Evolutionary conservation across 1,140 invertebrate genomes (phyloP).

Genomic region (Neomicropteryx cornuta): DNA sequence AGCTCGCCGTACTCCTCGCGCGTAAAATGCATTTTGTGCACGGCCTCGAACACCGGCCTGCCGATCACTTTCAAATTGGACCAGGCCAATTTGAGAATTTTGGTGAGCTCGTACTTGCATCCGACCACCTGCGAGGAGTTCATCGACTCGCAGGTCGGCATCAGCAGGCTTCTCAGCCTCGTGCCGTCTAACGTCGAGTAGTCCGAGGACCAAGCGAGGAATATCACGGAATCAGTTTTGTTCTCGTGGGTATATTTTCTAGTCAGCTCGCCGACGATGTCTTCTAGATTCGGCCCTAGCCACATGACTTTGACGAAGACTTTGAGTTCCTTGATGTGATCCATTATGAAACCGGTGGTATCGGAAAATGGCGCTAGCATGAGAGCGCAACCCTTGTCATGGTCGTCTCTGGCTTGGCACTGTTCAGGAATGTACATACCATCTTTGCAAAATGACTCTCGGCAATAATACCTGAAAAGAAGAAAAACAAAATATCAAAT

Average conservation of each 20-base stretch:
- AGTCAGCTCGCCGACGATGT: conserved; percentile 34
- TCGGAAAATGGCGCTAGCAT: conserved; percentile 43
- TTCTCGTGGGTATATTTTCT: conserved; percentile 19
- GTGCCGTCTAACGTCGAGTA: conserved; percentile 42
- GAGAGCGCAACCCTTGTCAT: conserved; percentile 37
- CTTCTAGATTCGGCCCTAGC: conserved; percentile 45
- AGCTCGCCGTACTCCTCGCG: conserved; percentile 42
- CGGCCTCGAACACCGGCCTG: conserved; percentile 40
- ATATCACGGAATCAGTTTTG: conserved; percentile 39
- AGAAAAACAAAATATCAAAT: too few relatives aligned
- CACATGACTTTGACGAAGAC: conserved; percentile 50
- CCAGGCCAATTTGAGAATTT: conserved; percentile 58
- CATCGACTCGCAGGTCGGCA: conserved; percentile 42
- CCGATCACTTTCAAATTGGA: conserved; percentile 38
- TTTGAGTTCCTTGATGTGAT: conserved; percentile 42
- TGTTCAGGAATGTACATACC: conserved; percentile 46
- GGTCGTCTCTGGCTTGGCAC: conserved; percentile 30
- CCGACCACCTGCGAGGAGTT: conserved; percentile 19
- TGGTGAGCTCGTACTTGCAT: conserved; percentile 53
- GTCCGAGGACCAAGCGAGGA: conserved; percentile 59
- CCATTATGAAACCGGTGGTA: conserved; percentile 37
- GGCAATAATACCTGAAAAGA: conserved; percentile 38
- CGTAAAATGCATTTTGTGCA: conserved; percentile 45
- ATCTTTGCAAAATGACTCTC: conserved; percentile 35
- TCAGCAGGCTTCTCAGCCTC: conserved; percentile 36